These are phyloP conservation scores for Karalla daura DNA, from an alignment of 2,797 vertebrate genomes.

Conservation along the genomic window DNA sequence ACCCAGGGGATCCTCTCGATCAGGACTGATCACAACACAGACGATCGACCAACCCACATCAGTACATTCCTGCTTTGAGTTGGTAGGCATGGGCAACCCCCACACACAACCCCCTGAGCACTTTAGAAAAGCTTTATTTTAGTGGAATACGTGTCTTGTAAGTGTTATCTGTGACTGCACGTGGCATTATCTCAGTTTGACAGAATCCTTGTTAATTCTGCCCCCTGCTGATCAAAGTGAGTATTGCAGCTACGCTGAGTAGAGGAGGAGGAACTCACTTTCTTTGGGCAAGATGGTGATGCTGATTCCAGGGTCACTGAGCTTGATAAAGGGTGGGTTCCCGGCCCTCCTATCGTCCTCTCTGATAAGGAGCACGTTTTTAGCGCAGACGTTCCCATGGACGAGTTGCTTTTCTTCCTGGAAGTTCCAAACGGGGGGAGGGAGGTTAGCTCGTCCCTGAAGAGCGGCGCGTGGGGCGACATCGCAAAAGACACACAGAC, in stretches of 20 bases:
- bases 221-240: conserved; percentile 29
- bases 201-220: neutral
- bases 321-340: conserved; percentile 95
- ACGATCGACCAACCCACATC: neutral
- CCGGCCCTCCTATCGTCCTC: conserved; percentile 92
- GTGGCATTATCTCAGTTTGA: neutral
- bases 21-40: conserved; percentile 84
- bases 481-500: neutral
- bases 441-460: no score
- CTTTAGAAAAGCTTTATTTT: no score
- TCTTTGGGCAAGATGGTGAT: conserved; percentile 93
- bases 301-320: conserved; percentile 96
- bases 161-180: neutral
- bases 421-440: neutral
- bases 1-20: conserved; percentile 97
- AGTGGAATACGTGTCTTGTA: neutral
- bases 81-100: no score
- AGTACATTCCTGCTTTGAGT: no score
- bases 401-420: conserved; percentile 94
- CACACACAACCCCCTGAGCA: no score
- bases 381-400: conserved; percentile 95
- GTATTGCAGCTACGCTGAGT: neutral
- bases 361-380: conserved; percentile 94
- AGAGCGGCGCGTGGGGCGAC: no score
- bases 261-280: conserved; percentile 83